These are phyloP conservation scores for Mesochorus sp. DNA, from an alignment of 2,888 invertebrate species.

Conservation along the genomic window DNA sequence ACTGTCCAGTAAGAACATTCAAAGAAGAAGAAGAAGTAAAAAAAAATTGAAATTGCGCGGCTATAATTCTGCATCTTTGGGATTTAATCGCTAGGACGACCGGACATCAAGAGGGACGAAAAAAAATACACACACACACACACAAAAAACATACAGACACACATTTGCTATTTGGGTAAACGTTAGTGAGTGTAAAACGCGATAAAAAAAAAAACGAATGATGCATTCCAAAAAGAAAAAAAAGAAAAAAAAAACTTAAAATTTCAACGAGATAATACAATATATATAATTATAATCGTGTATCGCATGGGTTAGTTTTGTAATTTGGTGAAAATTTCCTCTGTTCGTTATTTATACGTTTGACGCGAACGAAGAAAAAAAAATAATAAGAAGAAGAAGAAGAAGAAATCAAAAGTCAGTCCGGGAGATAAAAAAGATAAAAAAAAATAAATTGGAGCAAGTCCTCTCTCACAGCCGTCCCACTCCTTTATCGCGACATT, in stretches of 20 bases:
- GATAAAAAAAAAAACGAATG: slow-evolving; percentile 37
- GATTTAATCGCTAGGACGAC: too few relatives aligned
- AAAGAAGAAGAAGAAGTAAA: slow-evolving; percentile 14
- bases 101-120: too few relatives aligned
- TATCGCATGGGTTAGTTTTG: slow-evolving; percentile 54
- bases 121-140: slow-evolving; percentile 47
- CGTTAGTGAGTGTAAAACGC: slow-evolving; percentile 30
- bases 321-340: slow-evolving; percentile 36
- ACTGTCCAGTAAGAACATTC: too few relatives aligned
- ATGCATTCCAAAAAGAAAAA: slow-evolving; percentile 57
- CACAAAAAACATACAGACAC: slow-evolving; percentile 50
- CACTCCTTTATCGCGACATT: slow-evolving; percentile 38
- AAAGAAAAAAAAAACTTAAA: slow-evolving; percentile 25
- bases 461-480: slow-evolving; percentile 53
- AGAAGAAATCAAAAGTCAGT: slow-evolving; percentile 2
- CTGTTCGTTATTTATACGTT: slow-evolving; percentile 19
- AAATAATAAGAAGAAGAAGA: neutral
- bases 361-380: slow-evolving; percentile 27
- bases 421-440: slow-evolving; percentile 17
- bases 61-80: too few relatives aligned
- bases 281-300: slow-evolving; percentile 46
- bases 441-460: neutral
- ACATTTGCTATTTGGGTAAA: slow-evolving; percentile 62
- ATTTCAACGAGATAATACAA: slow-evolving; percentile 29
- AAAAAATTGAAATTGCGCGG: too few relatives aligned